Percentiles rank a stretch among this genome's conserved stretches.
These are phyloP conservation scores for Sebastes vulpes DNA, from an alignment of 2,797 vertebrate species.

Conservation along the genomic window DNA sequence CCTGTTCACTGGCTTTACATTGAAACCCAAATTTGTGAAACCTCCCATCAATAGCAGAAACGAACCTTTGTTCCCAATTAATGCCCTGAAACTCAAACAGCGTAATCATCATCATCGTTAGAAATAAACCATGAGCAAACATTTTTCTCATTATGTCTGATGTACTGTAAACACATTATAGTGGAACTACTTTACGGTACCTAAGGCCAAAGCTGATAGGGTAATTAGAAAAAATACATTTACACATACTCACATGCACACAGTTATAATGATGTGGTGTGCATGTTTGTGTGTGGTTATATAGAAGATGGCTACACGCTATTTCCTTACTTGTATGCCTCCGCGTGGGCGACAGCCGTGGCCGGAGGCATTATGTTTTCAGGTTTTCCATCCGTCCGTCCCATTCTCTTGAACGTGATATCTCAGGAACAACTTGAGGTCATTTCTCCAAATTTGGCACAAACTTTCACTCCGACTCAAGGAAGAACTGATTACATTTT, in stretches of 20 bases:
- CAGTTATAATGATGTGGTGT: background rate
- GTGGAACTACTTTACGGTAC: background rate
- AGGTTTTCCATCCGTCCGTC: background rate
- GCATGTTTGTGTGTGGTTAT: background rate
- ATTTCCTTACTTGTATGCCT: background rate
- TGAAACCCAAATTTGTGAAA: background rate
- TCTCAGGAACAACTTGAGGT: background rate
- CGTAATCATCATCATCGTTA: background rate
- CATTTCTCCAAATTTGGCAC: background rate
- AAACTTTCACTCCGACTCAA: background rate
- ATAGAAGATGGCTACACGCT: background rate
- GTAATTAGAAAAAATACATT: background rate
- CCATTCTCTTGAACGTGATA: background rate
- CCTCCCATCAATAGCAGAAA: background rate
- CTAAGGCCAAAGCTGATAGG: background rate
- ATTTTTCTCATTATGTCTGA: background rate
- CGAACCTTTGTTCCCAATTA: background rate
- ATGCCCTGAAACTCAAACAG: background rate
- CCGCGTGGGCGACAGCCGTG: fast-evolving
- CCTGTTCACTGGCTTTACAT: background rate
- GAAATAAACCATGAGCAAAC: background rate
- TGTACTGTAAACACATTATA: slow-evolving; percentile 6
- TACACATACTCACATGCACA: background rate
- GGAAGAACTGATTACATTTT: background rate
- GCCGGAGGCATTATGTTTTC: background rate